Base-by-base conservation (phyloP, 2,797 vertebrate species). In the Scyliorhinus canicula region DNA sequence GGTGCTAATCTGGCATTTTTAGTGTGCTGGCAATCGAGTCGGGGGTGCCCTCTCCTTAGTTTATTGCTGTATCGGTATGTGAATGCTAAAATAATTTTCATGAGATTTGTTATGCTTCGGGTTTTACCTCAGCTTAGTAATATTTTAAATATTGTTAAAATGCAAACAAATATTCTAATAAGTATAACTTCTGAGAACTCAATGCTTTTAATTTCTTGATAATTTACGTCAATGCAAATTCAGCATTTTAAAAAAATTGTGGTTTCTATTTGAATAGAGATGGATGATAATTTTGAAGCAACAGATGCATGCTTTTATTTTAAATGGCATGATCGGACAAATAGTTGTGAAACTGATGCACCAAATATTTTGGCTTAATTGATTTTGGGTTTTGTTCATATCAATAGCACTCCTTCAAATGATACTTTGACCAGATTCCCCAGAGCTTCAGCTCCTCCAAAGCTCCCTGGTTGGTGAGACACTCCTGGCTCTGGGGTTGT, bases 391-490 rank as follows among this genome's bases (percentile, higher is more conserved):
- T 94, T 95, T 71, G n/a, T 94, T 95, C 96, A 95, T 96, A 95
- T 82, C 31, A 95, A 95, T 96, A 98, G 97, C 96, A 95, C 97
- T 96, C 97, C 97, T 74, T 96, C 97, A 95, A 97, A 97, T 97
- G 97, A 98, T 95, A 97, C 97, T 95, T 96, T 97, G 97, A 98
- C 97, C 97, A 97, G 97, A 96, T 98, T 97, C 96, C 97, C 98
- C 4, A 96, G 98, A 95, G 97, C 97, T 96, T 98, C 97, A 93
- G 97, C 97, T 96, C 97, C 97, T 95, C 97, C 97, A 95, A 97
- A 97, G 95, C 96, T 97, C 96, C 97, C 97, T 91, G 97, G 98
- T 97, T 98, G 98, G 98, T 98, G 98, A 98, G 96, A 95, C 95
- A 79, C 95, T 95, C 96, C 44, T 35, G 90, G 50, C 96, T 96